These are phyloP conservation scores for Nowickia ferox DNA, from an alignment of 2,888 invertebrate genomes.

Conservation along the genomic window DNA sequence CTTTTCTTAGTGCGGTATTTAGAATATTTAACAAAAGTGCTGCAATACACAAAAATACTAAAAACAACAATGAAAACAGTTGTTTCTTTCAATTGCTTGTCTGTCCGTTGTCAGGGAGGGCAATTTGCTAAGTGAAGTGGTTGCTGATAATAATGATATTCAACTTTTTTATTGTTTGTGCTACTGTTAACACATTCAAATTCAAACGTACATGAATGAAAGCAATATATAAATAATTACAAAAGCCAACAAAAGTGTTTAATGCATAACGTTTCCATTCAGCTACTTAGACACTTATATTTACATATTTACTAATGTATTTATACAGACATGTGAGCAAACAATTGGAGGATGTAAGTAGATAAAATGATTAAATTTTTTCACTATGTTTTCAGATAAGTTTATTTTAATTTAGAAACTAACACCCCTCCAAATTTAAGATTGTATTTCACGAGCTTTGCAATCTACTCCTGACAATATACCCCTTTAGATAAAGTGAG, in stretches of 20 bases:
- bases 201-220: not conserved
- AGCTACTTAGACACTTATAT: not conserved
- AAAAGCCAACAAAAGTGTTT: not conserved
- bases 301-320: not conserved
- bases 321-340: too few relatives aligned
- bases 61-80: not conserved
- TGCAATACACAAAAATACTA: not conserved
- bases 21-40: slow-evolving; percentile 9
- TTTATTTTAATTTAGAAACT: not conserved
- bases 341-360: not conserved
- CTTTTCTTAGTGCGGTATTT: not conserved
- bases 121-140: slow-evolving; percentile 6
- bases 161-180: slow-evolving; percentile 12
- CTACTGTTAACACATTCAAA: not conserved
- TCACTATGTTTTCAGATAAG: not conserved
- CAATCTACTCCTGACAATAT: too few relatives aligned
- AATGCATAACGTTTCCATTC: not conserved
- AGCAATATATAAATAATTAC: not conserved
- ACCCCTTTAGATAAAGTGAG: too few relatives aligned
- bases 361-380: not conserved
- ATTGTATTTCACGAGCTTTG: too few relatives aligned
- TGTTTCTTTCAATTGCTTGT: not conserved
- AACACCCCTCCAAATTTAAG: too few relatives aligned
- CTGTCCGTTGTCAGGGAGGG: not conserved
- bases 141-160: slow-evolving; percentile 7